Conservation (phyloP, 2,113 vertebrate species). For the Elephas maximus region DNA sequence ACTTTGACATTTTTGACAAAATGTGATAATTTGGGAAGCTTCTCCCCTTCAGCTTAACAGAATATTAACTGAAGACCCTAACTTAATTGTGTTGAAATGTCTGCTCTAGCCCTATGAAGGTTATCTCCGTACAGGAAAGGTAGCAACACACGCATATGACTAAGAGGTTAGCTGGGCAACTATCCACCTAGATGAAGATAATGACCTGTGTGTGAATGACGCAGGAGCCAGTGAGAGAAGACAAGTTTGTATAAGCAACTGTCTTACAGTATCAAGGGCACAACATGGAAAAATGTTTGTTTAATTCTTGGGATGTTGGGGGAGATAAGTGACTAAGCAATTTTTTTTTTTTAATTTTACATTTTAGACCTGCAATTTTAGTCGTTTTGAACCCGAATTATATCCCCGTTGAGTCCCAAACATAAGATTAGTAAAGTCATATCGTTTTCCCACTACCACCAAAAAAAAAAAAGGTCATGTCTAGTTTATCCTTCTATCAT, state of each 20-base stretch:
- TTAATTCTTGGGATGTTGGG: neutral
- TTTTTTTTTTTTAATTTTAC: neutral
- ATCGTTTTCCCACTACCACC: neutral
- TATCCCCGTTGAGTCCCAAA: neutral
- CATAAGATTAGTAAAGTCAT: neutral
- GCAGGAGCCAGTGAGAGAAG: neutral
- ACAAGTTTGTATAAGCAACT: neutral
- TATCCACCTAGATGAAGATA: neutral
- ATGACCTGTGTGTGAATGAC: neutral
- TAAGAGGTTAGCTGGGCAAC: neutral
- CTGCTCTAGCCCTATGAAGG: neutral
- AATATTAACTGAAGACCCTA: neutral
- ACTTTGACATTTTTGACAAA: neutral
- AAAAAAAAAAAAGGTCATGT: neutral
- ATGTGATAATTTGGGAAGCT: neutral
- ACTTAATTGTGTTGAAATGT: neutral
- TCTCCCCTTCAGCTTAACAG: neutral
- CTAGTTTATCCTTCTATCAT: conserved; percentile 19
- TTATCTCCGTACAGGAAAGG: neutral
- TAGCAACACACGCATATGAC: neutral
- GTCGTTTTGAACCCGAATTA: neutral
- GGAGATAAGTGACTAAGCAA: neutral
- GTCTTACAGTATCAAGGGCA: neutral
- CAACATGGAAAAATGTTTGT: neutral
- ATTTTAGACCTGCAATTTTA: conserved; percentile 8